Percentiles rank a stretch among this genome's conserved stretches.
Evolutionary conservation across 2,888 invertebrate species (phyloP).

Genomic region (Troilus luridus): DNA sequence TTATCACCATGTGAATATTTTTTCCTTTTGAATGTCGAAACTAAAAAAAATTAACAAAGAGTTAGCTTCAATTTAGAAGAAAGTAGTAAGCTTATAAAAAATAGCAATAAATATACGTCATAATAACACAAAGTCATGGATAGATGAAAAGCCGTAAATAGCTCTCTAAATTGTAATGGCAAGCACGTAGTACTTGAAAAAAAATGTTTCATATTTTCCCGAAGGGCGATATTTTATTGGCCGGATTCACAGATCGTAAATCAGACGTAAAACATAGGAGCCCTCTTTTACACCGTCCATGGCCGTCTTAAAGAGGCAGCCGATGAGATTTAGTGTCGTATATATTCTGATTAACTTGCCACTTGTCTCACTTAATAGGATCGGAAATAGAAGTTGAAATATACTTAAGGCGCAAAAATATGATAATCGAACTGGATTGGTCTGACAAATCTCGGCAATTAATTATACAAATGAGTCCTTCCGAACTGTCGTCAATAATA

Average conservation of each 20-base stretch:
- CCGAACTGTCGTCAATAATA: not conserved
- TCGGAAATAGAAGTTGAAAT: not conserved
- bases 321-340: not conserved
- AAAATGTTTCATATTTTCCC: conserved; percentile 58
- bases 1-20: too few species aligned
- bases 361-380: not conserved
- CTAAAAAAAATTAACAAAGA: too few species aligned
- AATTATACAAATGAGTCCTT: not conserved
- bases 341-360: not conserved
- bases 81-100: not conserved
- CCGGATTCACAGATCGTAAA: conserved; percentile 59
- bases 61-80: too few species aligned
- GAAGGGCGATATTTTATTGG: conserved; percentile 58
- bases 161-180: not conserved
- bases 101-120: not conserved
- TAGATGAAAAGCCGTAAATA: not conserved
- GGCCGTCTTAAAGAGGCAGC: conserved; percentile 23
- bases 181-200: conserved; percentile 33
- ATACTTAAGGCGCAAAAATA: not conserved
- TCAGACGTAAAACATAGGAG: conserved; percentile 39
- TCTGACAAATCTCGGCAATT: not conserved
- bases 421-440: not conserved
- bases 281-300: conserved; percentile 6
- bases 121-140: not conserved
- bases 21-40: too few species aligned